Evolutionary conservation across 1,140 invertebrate species (phyloP).

Genomic region (Psilanteris sp.): DNA sequence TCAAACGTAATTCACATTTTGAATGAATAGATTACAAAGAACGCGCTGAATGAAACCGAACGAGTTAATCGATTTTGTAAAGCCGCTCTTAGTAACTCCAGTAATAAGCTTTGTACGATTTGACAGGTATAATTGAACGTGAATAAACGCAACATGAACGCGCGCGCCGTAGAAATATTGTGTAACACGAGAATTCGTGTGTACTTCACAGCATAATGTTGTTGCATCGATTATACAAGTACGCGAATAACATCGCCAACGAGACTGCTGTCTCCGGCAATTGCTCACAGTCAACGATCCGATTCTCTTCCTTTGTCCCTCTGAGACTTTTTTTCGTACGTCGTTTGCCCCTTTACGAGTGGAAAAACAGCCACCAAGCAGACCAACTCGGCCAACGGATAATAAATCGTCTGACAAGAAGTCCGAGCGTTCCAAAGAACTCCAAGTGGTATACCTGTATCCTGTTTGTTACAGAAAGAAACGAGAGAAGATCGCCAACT

Average conservation of each 20-base stretch:
- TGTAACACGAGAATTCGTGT: conserved; percentile 39
- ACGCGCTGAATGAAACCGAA: conserved; percentile 28
- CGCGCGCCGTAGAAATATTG: conserved; percentile 41
- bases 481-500: conserved; percentile 34
- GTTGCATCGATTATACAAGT: conserved; percentile 41
- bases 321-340: conserved; percentile 32
- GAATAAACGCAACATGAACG: conserved; percentile 32
- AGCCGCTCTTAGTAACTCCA: conserved; percentile 32
- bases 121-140: conserved; percentile 48
- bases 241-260: conserved; percentile 38
- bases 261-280: conserved; percentile 50
- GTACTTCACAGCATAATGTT: conserved; percentile 35
- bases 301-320: conserved; percentile 18
- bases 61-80: conserved; percentile 31
- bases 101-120: conserved; percentile 48
- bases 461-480: conserved; percentile 59
- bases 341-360: conserved; percentile 35
- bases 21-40: conserved; percentile 35
- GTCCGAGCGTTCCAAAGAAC: conserved; percentile 37
- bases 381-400: conserved; percentile 52
- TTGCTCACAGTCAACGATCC: conserved; percentile 41
- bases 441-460: conserved; percentile 58
- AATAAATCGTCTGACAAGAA: conserved; percentile 57
- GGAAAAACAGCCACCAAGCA: conserved; percentile 59
- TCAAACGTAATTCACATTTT: conserved; percentile 22